Conservation (phyloP, 2,797 vertebrate species). For the Phylloscopus collybita region DNA sequence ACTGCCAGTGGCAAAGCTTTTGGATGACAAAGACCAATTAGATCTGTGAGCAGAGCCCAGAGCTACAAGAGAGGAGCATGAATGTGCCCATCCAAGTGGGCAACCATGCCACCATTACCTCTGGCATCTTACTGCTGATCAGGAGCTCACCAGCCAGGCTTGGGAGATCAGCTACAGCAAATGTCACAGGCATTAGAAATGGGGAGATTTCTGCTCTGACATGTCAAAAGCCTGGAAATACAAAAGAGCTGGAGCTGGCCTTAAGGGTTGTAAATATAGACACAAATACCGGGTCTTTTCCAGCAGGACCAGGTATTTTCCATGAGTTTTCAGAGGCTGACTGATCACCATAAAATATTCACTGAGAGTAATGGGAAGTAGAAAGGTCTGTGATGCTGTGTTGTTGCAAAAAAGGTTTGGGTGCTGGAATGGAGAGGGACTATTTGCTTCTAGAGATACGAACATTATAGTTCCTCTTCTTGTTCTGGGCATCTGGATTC, state of each 20-base stretch:
- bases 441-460: not conserved
- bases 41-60: not conserved
- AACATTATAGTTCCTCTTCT: not conserved
- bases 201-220: not conserved
- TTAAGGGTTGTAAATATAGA: not conserved
- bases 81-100: not conserved
- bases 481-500: conserved; percentile 18
- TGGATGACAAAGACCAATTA: not conserved
- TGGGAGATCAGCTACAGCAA: not conserved
- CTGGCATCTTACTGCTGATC: not conserved
- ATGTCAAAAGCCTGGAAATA: not conserved
- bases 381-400: not conserved
- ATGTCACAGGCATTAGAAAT: not conserved
- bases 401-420: not conserved
- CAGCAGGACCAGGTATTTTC: not conserved
- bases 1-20: not conserved
- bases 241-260: not conserved
- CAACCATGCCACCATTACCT: not conserved
- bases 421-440: not conserved
- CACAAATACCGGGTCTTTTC: not conserved
- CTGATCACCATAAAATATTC: not conserved
- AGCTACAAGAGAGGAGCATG: not conserved
- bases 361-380: not conserved
- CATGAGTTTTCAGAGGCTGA: not conserved
- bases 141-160: not conserved